phyloP scores from a whole-genome alignment of 1,140 invertebrate genomes.

The Camponotus floridanus region DNA sequence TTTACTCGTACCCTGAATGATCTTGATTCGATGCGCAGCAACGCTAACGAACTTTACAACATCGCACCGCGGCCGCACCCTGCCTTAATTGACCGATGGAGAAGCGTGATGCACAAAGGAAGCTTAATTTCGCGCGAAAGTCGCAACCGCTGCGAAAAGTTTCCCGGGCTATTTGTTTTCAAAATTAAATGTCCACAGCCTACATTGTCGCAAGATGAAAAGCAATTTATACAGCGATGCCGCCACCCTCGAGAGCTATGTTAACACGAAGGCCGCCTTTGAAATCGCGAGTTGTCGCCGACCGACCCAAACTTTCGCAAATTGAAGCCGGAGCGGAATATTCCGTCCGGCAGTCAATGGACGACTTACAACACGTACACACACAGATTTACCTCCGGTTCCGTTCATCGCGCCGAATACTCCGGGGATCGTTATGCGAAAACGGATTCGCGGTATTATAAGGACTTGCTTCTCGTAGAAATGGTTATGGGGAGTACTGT shows the following conservation, averaged over 20 bases:
- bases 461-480: conserved; percentile 23
- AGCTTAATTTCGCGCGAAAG: conserved; percentile 42
- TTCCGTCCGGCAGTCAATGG: conserved; percentile 64
- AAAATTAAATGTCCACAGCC: conserved; percentile 61
- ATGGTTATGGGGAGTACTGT: conserved; percentile 39
- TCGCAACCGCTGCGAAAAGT: conserved; percentile 39
- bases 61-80: not conserved
- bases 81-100: conserved; percentile 43
- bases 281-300: conserved; percentile 60
- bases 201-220: conserved; percentile 54
- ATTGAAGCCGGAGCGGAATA: conserved; percentile 69
- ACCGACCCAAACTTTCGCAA: conserved; percentile 69
- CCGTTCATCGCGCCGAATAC: conserved; percentile 49
- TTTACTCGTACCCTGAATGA: not conserved
- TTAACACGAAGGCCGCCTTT: conserved; percentile 62
- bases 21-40: not conserved
- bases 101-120: conserved; percentile 13
- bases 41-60: not conserved
- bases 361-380: conserved; percentile 60
- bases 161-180: conserved; percentile 44
- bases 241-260: conserved; percentile 42
- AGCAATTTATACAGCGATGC: conserved; percentile 48
- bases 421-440: conserved; percentile 62
- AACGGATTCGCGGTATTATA: conserved; percentile 61
- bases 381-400: conserved; percentile 38